Evolutionary conservation across 2,797 vertebrate genomes (phyloP).

Genomic region (Anguilla pacifica): DNA sequence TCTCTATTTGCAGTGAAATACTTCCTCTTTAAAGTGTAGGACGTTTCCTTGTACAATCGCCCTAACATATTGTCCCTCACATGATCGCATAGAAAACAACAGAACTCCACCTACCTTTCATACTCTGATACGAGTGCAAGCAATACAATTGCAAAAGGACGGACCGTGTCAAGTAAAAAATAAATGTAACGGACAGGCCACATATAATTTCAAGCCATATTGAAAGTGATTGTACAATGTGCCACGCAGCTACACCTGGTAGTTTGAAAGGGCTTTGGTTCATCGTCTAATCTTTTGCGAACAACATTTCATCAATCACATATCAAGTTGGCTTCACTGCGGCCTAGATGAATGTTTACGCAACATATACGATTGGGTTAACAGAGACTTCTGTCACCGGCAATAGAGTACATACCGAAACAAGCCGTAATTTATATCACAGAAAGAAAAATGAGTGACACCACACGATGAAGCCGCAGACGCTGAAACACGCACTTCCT

Average conservation of each 20-base stretch:
- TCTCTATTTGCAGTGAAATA: background rate
- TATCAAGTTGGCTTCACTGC: background rate
- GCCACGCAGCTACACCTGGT: background rate
- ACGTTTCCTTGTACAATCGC: background rate
- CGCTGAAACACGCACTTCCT: background rate
- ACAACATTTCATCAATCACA: background rate
- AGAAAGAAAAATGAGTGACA: background rate
- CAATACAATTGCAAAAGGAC: background rate
- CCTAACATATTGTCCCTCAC: background rate
- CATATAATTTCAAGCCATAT: background rate
- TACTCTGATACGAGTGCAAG: background rate
- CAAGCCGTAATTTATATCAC: background rate
- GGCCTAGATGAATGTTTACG: background rate
- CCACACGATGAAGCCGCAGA: background rate
- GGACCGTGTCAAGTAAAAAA: background rate
- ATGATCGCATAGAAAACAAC: background rate
- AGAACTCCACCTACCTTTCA: background rate
- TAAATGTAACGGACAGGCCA: background rate
- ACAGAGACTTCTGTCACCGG: background rate
- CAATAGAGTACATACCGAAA: background rate
- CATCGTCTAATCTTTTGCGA: background rate
- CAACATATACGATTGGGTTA: background rate
- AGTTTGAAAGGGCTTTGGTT: background rate
- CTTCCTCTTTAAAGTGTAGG: background rate
- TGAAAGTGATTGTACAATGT: background rate